Evolutionary conservation across 2,113 vertebrate genomes (phyloP).

Genomic region (Dasyprocta punctata): DNA sequence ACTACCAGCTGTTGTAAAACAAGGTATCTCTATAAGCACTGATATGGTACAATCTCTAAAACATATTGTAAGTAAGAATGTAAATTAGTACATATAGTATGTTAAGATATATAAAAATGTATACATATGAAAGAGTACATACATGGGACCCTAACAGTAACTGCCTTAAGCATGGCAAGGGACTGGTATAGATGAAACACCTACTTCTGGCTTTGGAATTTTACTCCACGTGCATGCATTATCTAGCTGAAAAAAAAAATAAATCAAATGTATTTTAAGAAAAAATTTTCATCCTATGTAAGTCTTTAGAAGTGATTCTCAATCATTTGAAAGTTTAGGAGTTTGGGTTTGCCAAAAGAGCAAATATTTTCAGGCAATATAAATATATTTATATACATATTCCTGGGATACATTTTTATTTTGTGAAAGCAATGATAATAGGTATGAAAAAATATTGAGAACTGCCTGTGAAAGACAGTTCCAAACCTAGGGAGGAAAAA

Average conservation of each 20-base stretch:
- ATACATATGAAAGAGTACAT: not conserved
- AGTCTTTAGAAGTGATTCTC: constrained; percentile 28
- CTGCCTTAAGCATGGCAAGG: not conserved
- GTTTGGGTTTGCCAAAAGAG: not conserved
- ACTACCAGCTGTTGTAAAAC: not conserved
- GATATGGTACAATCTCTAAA: not conserved
- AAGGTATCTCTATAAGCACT: not conserved
- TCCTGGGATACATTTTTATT: not conserved
- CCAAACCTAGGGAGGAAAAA: not conserved
- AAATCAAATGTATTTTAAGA: constrained; percentile 1
- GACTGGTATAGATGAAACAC: not conserved
- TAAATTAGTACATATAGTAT: not conserved
- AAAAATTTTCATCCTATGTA: not conserved
- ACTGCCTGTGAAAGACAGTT: not conserved
- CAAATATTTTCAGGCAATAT: not conserved
- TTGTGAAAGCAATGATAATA: not conserved
- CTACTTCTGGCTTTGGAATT: constrained; percentile 45
- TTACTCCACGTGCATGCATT: not conserved
- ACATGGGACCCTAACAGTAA: not conserved
- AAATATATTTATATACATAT: not conserved
- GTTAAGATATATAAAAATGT: not conserved
- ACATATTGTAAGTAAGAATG: not conserved
- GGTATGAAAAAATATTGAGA: constrained; percentile 7
- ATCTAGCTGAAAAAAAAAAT: not conserved
- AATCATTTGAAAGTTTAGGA: not conserved